phyloP scores from a whole-genome alignment of 2,888 invertebrate species.

The Heliconius ismenius region DNA sequence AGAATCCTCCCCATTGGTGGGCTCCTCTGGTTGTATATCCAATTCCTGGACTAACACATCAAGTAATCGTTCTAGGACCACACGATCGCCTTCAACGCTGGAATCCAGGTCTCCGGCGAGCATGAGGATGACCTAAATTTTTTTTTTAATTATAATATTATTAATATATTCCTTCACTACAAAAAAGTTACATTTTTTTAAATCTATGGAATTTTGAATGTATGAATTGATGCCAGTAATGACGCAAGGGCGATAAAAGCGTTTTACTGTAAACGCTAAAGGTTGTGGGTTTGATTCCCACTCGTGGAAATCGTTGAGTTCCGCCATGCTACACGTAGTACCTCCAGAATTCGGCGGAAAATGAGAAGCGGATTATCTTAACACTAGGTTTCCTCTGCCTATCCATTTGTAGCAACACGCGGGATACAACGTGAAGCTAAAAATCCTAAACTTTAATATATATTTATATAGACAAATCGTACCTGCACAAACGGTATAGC shows the following conservation, averaged over 20 bases:
- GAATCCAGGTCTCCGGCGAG: constrained; percentile 94
- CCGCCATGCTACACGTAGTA: no score
- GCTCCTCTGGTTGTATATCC: constrained; percentile 82
- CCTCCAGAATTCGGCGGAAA: no score
- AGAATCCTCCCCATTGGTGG: constrained; percentile 75
- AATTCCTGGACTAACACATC: constrained; percentile 87
- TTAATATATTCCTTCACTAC: not conserved
- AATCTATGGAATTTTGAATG: not conserved
- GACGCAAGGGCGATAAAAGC: no score
- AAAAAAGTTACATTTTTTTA: not conserved
- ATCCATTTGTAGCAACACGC: no score
- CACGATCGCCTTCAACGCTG: constrained; percentile 89
- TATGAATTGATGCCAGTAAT: no score
- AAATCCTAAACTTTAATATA: not conserved
- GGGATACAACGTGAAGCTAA: no score
- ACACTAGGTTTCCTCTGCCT: no score
- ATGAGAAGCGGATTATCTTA: no score
- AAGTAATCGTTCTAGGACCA: constrained; percentile 88
- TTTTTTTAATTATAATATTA: not conserved
- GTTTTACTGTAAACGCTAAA: no score
- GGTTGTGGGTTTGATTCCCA: no score
- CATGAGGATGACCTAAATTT: constrained; percentile 87
- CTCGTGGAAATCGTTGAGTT: no score
- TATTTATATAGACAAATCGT: constrained; percentile 23
- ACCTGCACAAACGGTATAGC: constrained; percentile 96